Evolutionary conservation across 2,888 invertebrate species (phyloP).

Genomic region (Phorcus lineatus): DNA sequence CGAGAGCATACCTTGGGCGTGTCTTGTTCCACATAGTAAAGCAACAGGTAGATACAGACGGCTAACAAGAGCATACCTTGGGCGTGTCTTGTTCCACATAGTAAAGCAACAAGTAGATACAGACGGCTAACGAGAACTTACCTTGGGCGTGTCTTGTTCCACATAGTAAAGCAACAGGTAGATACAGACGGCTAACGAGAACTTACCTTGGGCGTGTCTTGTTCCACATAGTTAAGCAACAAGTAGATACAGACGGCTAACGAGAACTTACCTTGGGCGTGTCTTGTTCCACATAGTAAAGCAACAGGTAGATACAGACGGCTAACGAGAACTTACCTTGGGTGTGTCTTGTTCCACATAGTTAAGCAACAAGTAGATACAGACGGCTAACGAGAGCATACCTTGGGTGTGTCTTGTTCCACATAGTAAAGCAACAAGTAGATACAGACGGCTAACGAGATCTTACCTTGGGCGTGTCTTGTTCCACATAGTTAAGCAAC

Average conservation of each 20-base stretch:
- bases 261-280: constrained; percentile 55
- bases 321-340: constrained; percentile 52
- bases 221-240: constrained; percentile 44
- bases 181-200: constrained; percentile 44
- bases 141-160: constrained; percentile 46
- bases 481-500: constrained; percentile 44
- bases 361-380: constrained; percentile 48
- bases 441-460: constrained; percentile 42
- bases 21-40: constrained; percentile 41
- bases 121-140: constrained; percentile 44
- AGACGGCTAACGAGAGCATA: constrained; percentile 44
- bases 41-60: constrained; percentile 45
- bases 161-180: constrained; percentile 47
- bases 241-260: constrained; percentile 44
- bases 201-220: constrained; percentile 51
- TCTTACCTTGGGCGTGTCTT: constrained; percentile 52
- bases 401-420: constrained; percentile 46
- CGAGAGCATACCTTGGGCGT: constrained; percentile 49
- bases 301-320: constrained; percentile 45
- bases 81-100: constrained; percentile 43
- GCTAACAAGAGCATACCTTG: constrained; percentile 52
- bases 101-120: constrained; percentile 48
- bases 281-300: constrained; percentile 41
- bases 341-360: constrained; percentile 43
- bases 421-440: constrained; percentile 47